Conservation (phyloP, 1,140 invertebrate genomes). For the Notospermus geniculatus region DNA sequence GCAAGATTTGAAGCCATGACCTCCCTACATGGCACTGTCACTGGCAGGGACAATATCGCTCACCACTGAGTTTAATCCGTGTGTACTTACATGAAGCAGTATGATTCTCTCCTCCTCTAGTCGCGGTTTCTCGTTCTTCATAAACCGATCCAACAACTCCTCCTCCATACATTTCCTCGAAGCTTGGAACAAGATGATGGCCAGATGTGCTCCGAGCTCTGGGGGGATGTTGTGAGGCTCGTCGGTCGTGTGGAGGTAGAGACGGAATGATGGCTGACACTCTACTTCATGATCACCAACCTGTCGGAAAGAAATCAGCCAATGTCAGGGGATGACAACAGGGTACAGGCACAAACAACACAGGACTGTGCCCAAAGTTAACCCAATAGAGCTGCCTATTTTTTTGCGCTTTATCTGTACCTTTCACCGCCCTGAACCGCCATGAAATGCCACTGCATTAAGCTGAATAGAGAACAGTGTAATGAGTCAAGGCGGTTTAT, state of each 20-base stretch:
- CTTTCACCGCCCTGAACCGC: no score
- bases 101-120: slow-evolving; percentile 49
- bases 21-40: no score
- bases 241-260: slow-evolving; percentile 52
- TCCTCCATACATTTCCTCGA: slow-evolving; percentile 43
- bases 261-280: slow-evolving; percentile 52
- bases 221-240: slow-evolving; percentile 48
- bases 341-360: no score
- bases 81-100: slow-evolving; percentile 27
- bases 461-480: no score
- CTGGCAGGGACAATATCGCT: no score
- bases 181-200: slow-evolving; percentile 49
- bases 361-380: no score
- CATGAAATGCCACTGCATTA: no score
- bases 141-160: slow-evolving; percentile 49
- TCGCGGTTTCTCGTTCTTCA: slow-evolving; percentile 50
- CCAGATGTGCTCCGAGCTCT: slow-evolving; percentile 45
- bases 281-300: slow-evolving; percentile 56
- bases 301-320: slow-evolving; percentile 26
- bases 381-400: no score
- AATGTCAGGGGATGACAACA: background rate
- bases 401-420: no score
- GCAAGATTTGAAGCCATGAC: no score
- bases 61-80: slow-evolving; percentile 43
- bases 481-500: no score